Evolutionary conservation across 2,797 vertebrate genomes (phyloP), one percentile per base, ranked within the genome.

Genomic region (Anguilla marmorata): DNA sequence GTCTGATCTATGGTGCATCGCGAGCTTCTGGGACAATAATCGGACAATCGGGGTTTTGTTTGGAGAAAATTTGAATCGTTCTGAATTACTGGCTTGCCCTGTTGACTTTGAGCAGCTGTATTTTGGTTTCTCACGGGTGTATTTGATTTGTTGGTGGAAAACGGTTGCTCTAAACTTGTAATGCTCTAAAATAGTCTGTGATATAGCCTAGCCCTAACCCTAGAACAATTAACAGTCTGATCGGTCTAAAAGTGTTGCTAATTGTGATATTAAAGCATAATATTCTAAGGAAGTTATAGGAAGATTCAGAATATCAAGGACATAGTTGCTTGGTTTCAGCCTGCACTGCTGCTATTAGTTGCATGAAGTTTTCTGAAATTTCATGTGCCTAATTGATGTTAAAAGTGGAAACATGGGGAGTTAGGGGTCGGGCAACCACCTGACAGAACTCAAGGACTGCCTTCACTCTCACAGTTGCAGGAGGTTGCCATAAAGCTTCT

Each of bases 1-100:
- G 93, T 92, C 92, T 94, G 93, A 94, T 94, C 94, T 93, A 92
- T 92, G 91, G 90, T 86, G 92, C 90, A 90, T 90, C 90, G 92
- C 86, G 87, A 91, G 91, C 90, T 60, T 21, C 30, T 88, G 45
- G 27, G 91, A 94, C 93, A 94, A 91, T 94, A 91, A 91, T 93
- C 90, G 86, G 90, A 95, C 94, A 95, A 93, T 89, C 87, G 14
- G 90, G 89, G 90, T 94, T 95, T 95, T 95, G 94, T 95, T 93
- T 88, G 12, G 85, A 30, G 91, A 89, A 92, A 93, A 93, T 93
- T 94, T 94, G 89, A 93, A 90, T 93, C 93, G 89, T 66, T 14
- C 86, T 89, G 88, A 93, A 88, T 86, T 72, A 80, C 58, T 37
- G 60, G 50, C 48, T 88, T 86, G 54, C 86, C 48, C 74, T 86